Percentiles rank a stretch among this genome's conserved stretches.
Conservation (phyloP, 2,888 invertebrate genomes). For the Cataglyphis rosenhaueri region DNA sequence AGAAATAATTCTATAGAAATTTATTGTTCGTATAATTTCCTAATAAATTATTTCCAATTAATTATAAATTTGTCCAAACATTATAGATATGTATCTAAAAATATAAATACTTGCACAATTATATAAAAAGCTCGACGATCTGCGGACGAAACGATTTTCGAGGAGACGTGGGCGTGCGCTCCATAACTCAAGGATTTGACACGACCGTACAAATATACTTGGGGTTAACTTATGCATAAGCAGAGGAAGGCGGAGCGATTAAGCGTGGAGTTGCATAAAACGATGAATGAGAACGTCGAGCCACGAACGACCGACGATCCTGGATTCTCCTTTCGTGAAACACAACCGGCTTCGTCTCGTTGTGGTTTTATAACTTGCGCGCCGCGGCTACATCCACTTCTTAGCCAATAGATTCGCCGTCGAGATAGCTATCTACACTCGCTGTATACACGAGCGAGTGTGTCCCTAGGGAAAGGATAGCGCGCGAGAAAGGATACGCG, state of each 20-base stretch:
- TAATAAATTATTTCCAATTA: background rate
- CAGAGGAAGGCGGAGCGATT: constrained; percentile 60
- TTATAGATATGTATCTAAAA: too few relatives aligned
- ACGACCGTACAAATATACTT: constrained; percentile 55
- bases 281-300: constrained; percentile 37
- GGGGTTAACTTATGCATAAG: constrained; percentile 62
- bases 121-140: background rate
- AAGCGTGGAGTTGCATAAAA: constrained; percentile 48
- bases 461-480: constrained; percentile 46
- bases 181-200: constrained; percentile 62
- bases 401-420: constrained; percentile 64
- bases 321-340: constrained; percentile 34
- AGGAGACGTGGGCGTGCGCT: constrained; percentile 23
- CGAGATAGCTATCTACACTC: constrained; percentile 49
- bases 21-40: constrained; percentile 2
- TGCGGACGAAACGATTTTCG: constrained; percentile 17
- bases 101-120: background rate
- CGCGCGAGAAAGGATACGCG: constrained; percentile 46
- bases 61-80: background rate
- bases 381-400: constrained; percentile 63
- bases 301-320: constrained; percentile 27
- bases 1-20: background rate
- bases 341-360: constrained; percentile 52
- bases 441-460: constrained; percentile 36
- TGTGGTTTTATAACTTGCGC: constrained; percentile 61